Evolutionary conservation across 2,797 vertebrate species (phyloP).

Genomic region (Enteromius fasciolatus): DNA sequence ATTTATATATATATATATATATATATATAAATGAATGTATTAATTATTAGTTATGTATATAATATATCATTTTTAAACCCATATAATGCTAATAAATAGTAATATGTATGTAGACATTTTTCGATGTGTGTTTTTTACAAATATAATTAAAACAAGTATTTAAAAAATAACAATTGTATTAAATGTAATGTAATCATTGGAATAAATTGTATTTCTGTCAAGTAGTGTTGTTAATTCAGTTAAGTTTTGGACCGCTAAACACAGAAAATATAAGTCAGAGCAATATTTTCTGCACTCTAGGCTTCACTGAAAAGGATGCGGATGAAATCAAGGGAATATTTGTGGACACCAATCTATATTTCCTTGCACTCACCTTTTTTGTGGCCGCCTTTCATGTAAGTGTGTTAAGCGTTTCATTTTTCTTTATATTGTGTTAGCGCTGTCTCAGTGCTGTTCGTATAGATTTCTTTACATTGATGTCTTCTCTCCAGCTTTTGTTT

Average conservation of each 20-base stretch:
- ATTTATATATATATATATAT: no score
- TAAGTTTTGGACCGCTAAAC: neutral
- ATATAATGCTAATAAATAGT: no score
- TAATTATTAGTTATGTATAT: no score
- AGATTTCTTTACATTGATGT: neutral
- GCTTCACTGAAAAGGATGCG: conserved; percentile 96
- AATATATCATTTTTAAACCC: no score
- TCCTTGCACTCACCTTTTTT: conserved; percentile 94
- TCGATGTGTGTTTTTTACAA: neutral
- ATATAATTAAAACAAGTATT: neutral
- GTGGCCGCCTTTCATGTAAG: conserved; percentile 97
- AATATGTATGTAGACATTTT: neutral
- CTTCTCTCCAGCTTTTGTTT: conserved; percentile 87
- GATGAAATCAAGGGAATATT: conserved; percentile 99
- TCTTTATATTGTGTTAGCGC: neutral
- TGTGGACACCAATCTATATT: conserved; percentile 97
- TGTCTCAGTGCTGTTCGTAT: no score
- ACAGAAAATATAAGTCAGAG: neutral
- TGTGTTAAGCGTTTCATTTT: neutral
- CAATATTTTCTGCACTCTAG: conserved; percentile 65
- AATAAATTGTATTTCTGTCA: neutral
- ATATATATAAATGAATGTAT: no score
- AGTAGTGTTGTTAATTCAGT: neutral
- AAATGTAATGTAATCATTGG: neutral
- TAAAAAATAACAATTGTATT: neutral